Evolutionary conservation across 2,797 vertebrate genomes (phyloP), one percentile per base, ranked within the genome.

Genomic region (Poecilia velifera): DNA sequence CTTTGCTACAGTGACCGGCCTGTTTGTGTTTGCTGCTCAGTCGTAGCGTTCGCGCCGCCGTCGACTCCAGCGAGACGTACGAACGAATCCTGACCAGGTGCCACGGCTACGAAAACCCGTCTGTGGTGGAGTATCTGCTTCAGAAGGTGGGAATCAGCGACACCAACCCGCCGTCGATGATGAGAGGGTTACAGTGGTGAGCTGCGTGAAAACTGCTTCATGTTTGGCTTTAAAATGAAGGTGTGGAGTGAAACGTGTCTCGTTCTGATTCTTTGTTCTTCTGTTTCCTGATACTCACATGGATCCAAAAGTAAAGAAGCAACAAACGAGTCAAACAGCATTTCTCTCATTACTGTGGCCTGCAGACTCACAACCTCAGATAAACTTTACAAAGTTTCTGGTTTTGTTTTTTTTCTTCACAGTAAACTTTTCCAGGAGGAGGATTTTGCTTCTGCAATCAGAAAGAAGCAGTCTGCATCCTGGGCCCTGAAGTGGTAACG

Each of bases 401-500:
- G 3, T 74, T 3, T 70, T 20, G 4, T 22, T 74, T 8, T 22
- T 77, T 84, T 62, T 82, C 77, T 85, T 72, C 41, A 76, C 87
- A 99, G 98, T 85, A 97, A 98, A 94, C 96, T 95, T 90, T 99
- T 99, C 87, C 92, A 74, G 79, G 96, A 97, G 90, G 97, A 98
- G 13, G 98, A 99, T 94, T 99, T 97, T 96, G 98, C 97, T 36
- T 92, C 95, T 64, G 93, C 93, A 0, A 96, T 99, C 91, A 96
- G 98, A 86, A 99, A 98, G 90, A 97, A 97, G 82, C 98, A 99
- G 7, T 99, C 98, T 57, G 96, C 96, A 1, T 97, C 97, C 4
- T 99, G 98, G 98, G 98, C 98, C 76, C 93, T 99, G 89, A 99
- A 98, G 94, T 99, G 98, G 98, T 99, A 96, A 34, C 4, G 10